Evolutionary conservation across 1,140 invertebrate species (phyloP).

Genomic region (Brachystomella parvula): DNA sequence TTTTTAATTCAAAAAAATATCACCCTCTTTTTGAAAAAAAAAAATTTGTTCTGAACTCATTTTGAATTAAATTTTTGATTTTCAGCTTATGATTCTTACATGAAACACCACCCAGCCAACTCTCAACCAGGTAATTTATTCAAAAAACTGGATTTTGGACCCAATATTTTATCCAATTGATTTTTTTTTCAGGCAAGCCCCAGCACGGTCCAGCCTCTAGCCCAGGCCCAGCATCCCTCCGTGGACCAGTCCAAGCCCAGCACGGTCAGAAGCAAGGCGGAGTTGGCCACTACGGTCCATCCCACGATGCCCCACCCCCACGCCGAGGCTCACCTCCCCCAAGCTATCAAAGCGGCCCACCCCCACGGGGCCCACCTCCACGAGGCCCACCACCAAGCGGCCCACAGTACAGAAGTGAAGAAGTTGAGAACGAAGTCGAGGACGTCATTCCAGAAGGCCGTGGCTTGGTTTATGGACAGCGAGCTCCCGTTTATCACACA

Average conservation of each 20-base stretch:
- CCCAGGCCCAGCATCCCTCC: background rate
- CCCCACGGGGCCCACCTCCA: background rate
- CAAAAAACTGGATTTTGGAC: too few species aligned
- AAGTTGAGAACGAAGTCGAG: background rate
- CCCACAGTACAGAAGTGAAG: background rate
- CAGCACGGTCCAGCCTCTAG: background rate
- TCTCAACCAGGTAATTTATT: too few species aligned
- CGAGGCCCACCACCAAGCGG: too few species aligned
- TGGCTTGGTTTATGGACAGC: background rate
- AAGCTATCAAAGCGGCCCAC: background rate
- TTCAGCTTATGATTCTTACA: too few species aligned
- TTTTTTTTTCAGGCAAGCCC: background rate
- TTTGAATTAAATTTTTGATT: too few species aligned
- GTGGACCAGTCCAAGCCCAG: conserved; percentile 1
- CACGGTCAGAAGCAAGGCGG: background rate
- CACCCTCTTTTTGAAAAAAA: too few species aligned
- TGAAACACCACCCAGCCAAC: too few species aligned
- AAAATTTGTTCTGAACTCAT: too few species aligned
- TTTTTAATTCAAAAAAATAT: too few species aligned
- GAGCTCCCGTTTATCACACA: background rate
- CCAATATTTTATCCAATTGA: too few species aligned
- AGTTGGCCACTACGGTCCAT: background rate
- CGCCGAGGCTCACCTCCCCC: background rate
- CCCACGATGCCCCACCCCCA: background rate
- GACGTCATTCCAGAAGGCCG: conserved; percentile 7